Percentiles rank a stretch among this genome's conserved stretches.
These are phyloP conservation scores for Chaenocephalus aceratus DNA, from an alignment of 2,113 vertebrate genomes.

Conservation along the genomic window DNA sequence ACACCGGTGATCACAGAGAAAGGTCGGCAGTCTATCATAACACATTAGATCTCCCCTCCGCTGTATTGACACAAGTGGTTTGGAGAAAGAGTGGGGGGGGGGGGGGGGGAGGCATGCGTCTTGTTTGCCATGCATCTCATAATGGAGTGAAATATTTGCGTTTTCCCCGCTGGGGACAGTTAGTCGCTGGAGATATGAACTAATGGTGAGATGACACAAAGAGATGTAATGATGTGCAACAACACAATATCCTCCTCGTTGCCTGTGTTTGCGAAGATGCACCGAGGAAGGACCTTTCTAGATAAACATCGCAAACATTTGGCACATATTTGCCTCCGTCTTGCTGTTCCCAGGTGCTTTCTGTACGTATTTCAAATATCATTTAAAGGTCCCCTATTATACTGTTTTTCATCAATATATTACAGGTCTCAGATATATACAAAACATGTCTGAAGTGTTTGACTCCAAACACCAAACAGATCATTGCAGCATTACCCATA, in stretches of 20 bases:
- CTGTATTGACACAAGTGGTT: slow-evolving; percentile 72
- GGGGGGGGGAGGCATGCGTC: background rate
- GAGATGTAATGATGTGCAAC: slow-evolving; percentile 18
- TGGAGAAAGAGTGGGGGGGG: slow-evolving; percentile 5
- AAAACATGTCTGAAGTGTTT: too few species aligned
- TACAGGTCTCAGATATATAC: too few species aligned
- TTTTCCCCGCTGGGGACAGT: slow-evolving; percentile 60
- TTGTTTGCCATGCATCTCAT: slow-evolving; percentile 55
- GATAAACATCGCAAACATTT: background rate
- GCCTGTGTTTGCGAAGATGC: background rate
- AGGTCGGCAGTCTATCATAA: slow-evolving; percentile 82
- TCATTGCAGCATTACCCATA: too few species aligned
- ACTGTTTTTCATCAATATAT: too few species aligned
- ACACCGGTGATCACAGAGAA: slow-evolving; percentile 73
- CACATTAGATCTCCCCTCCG: slow-evolving; percentile 67
- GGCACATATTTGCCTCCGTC: slow-evolving; percentile 17
- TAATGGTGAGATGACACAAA: slow-evolving; percentile 62
- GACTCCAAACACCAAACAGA: too few species aligned
- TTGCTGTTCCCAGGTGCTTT: background rate
- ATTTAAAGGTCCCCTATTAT: background rate
- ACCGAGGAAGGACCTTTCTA: background rate
- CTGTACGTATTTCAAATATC: slow-evolving; percentile 9
- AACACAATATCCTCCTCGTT: slow-evolving; percentile 29
- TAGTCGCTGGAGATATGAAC: slow-evolving; percentile 51
- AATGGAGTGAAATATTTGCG: slow-evolving; percentile 69